phyloP scores from a whole-genome alignment of 2,113 vertebrate genomes.

The Ahaetulla prasina region DNA sequence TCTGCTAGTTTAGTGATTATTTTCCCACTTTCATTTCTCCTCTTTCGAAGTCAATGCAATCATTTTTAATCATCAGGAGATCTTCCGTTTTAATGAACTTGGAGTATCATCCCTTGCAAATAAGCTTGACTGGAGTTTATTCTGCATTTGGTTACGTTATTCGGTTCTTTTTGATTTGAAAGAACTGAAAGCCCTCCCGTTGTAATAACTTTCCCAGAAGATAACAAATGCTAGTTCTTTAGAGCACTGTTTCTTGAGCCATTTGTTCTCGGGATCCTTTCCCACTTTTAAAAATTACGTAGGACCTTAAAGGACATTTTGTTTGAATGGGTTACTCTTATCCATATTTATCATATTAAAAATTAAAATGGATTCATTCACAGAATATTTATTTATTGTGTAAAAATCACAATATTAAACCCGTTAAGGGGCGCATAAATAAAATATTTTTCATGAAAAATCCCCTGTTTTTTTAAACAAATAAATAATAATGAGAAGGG shows the following conservation, averaged over 20 bases:
- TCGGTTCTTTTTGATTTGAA: background rate
- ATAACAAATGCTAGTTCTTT: background rate
- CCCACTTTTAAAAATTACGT: background rate
- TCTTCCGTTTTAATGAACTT: background rate
- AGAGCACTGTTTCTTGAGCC: background rate
- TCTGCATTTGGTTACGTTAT: background rate
- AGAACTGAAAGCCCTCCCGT: background rate
- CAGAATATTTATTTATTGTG: background rate
- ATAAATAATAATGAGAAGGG: background rate
- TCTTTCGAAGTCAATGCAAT: constrained; percentile 8
- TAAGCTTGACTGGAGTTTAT: background rate
- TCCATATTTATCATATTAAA: background rate
- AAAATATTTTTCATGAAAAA: background rate
- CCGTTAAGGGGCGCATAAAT: background rate
- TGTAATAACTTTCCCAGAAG: background rate
- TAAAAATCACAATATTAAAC: background rate
- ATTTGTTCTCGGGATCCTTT: background rate
- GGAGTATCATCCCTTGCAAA: background rate
- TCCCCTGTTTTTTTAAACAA: background rate
- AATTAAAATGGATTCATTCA: background rate
- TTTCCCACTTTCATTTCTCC: constrained; percentile 51
- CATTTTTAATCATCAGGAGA: background rate
- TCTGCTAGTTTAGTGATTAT: constrained; percentile 41
- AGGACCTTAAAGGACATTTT: background rate
- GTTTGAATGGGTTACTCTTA: background rate